phyloP scores from a whole-genome alignment of 2,113 vertebrate species.

The Cranoglanis bouderius region DNA sequence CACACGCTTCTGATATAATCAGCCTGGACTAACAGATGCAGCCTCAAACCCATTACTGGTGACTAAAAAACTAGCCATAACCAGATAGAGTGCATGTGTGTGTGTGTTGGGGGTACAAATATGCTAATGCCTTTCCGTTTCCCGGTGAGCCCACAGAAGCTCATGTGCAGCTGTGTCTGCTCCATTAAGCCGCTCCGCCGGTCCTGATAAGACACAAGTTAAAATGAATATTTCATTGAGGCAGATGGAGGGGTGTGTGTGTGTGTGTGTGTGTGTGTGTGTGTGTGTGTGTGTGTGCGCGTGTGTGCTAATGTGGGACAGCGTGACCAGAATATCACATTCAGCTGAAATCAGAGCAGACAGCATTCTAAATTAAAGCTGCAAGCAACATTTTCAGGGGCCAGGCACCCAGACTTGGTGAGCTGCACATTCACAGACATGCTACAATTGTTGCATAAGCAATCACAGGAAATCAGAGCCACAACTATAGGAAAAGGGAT shows the following conservation, averaged over 20 bases:
- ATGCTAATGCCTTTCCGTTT: constrained; percentile 17
- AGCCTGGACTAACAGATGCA: not conserved
- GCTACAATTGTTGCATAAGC: too few relatives aligned
- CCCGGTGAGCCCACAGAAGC: constrained; percentile 8
- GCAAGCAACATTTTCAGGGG: too few relatives aligned
- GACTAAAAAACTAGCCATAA: constrained; percentile 17
- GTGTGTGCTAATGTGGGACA: constrained; percentile 27
- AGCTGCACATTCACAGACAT: too few relatives aligned
- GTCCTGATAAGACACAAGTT: constrained; percentile 40
- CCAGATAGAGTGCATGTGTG: not conserved
- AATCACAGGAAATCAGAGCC: too few relatives aligned
- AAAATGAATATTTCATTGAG: constrained; percentile 75
- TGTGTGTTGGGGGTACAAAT: constrained; percentile 24
- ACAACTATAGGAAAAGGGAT: too few relatives aligned
- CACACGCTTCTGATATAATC: not conserved
- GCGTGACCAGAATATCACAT: constrained; percentile 14
- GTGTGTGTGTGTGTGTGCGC: not conserved
- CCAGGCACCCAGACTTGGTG: too few relatives aligned
- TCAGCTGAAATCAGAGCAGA: not conserved
- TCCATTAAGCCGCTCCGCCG: constrained; percentile 42
- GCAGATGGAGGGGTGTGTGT: constrained; percentile 63
- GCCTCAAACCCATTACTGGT: not conserved
- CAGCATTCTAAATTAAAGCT: not conserved
- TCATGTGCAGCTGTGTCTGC: constrained; percentile 43
- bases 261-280: constrained; percentile 23